phyloP scores from a whole-genome alignment of 2,888 invertebrate genomes.

The Rhagonycha fulva region DNA sequence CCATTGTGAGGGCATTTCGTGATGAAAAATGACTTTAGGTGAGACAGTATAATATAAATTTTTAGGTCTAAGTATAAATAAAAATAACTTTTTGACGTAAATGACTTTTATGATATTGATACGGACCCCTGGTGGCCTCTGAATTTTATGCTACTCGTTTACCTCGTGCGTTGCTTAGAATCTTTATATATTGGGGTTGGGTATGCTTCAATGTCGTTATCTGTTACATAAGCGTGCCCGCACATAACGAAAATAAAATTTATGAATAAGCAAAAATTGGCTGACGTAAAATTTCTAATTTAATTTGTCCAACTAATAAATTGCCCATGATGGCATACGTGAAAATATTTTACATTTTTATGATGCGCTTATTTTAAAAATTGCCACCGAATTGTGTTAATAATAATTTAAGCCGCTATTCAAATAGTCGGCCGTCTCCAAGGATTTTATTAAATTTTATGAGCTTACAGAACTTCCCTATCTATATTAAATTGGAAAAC shows the following conservation, averaged over 20 bases:
- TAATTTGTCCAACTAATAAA: neutral
- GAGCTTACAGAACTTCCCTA: neutral
- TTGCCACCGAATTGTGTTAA: neutral
- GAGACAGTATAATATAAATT: neutral
- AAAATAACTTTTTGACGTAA: conserved; percentile 16
- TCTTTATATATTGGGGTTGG: conserved; percentile 13
- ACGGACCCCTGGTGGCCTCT: conserved; percentile 16
- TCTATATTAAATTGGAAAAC: neutral
- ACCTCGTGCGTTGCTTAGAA: conserved; percentile 10
- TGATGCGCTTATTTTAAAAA: neutral
- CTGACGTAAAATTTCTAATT: neutral
- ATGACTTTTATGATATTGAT: conserved; percentile 23
- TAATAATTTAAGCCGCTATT: neutral
- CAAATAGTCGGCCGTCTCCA: neutral
- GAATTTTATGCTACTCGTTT: conserved; percentile 19
- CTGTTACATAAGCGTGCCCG: conserved; percentile 8
- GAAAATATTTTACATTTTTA: neutral
- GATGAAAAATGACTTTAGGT: conserved; percentile 1
- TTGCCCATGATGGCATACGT: neutral
- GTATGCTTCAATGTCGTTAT: conserved; percentile 7
- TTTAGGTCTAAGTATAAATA: conserved; percentile 12
- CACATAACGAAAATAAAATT: neutral
- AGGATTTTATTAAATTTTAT: neutral
- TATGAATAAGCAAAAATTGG: neutral
- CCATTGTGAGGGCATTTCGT: neutral